Conservation (phyloP, 2,888 invertebrate species). For the Ectemnius lituratus region DNA sequence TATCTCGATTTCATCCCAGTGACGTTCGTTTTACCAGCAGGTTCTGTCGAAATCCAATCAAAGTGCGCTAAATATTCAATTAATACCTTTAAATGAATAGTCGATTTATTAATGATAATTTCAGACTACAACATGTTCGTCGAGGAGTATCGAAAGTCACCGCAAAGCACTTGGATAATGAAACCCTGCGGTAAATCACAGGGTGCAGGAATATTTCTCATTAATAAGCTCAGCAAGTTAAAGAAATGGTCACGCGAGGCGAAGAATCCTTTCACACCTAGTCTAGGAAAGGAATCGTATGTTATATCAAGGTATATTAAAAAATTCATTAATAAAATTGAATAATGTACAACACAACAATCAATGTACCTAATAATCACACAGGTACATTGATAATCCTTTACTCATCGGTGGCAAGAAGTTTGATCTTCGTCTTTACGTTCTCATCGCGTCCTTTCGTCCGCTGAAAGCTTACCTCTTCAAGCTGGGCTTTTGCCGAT, state of each 20-base stretch:
- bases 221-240: conserved; percentile 95
- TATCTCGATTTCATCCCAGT: conserved; percentile 95
- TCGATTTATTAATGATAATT: not conserved
- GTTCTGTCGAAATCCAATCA: conserved; percentile 46
- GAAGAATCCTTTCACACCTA: conserved; percentile 90
- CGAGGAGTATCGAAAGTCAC: conserved; percentile 95
- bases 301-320: conserved; percentile 89
- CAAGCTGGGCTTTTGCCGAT: conserved; percentile 95
- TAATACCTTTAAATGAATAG: not conserved
- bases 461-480: conserved; percentile 96
- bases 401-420: conserved; percentile 97
- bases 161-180: conserved; percentile 98
- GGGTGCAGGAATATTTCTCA: conserved; percentile 96
- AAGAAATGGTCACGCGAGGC: conserved; percentile 94
- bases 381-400: conserved; percentile 94
- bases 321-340: not conserved
- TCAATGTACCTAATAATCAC: conserved; percentile 19
- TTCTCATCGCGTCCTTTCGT: conserved; percentile 94
- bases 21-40: conserved; percentile 94
- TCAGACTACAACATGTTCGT: conserved; percentile 97
- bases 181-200: conserved; percentile 97
- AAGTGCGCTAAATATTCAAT: conserved; percentile 9
- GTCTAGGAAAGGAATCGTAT: conserved; percentile 92
- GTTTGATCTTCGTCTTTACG: conserved; percentile 95
- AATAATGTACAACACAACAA: not conserved